Base-by-base conservation (phyloP, 2,797 vertebrate species). In the Cyclura pinguis region DNA sequence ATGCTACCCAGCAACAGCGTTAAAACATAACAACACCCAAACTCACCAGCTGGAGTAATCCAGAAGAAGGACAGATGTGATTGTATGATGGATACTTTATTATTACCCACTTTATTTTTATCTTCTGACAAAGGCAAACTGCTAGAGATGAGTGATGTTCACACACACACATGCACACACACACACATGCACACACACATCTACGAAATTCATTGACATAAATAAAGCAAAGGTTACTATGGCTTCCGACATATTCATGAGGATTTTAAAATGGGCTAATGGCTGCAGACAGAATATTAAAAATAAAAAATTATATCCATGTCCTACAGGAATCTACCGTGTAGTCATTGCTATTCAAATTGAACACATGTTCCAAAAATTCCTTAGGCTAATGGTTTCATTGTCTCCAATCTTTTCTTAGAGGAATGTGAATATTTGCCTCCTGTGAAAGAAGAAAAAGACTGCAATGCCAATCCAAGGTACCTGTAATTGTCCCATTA, bases 361-460 rank as follows among this genome's bases (percentile, higher is more conserved):
- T 74, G 42, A 29, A 92, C 12, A 59, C 73, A 62, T 27, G 38
- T 59, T 57, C 62, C 10, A 74, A 73, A 22, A 89, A 84, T 83
- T 88, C 42, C 74, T 20, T 89, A 80, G 64, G 94, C 38, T 96
- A 93, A 96, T 74, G 24, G 0, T 0, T 69, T 6, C 5, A 47
- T 87, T 93, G 35, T 87, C 90, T 96, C 92, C 91, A 76, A 35
- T 73, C 85, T 69, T 92, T 87, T 94, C 92, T 85, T 93, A 97
- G 97, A 93, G 1, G 93, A 97, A 86, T 94, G 80, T 94, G 97
- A 97, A 86, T 97, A 96, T 91, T 95, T 98, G 91, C 97, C 97
- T 89, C 96, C 97, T 78, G 90, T 98, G 92, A 97, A 96, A 95
- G 97, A 98, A 96, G 97, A 98, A 95, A 97, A 97, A 92, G 97